Percentiles rank a stretch among this genome's conserved stretches.
These are phyloP conservation scores for Amphiprion percula DNA, from an alignment of 2,113 vertebrate genomes.

Conservation along the genomic window DNA sequence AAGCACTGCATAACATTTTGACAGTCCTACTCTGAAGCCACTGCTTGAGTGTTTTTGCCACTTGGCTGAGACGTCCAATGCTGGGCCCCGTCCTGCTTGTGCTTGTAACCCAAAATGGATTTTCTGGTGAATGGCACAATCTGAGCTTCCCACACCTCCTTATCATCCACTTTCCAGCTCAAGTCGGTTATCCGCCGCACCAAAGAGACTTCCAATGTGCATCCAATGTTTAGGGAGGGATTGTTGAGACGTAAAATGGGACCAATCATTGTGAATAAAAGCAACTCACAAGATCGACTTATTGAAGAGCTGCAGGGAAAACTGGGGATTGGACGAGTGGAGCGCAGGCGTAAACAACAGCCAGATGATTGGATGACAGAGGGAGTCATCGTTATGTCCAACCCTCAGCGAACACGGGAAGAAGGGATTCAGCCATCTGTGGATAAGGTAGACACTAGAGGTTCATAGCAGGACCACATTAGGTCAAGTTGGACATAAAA, in stretches of 20 bases:
- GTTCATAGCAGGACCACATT: not conserved
- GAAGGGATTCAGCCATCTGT: conserved; percentile 86
- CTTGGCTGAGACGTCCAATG: conserved; percentile 30
- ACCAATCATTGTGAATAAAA: conserved; percentile 92
- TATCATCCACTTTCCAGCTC: conserved; percentile 85
- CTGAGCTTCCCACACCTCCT: conserved; percentile 46
- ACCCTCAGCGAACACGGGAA: conserved; percentile 86
- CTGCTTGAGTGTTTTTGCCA: conserved; percentile 35
- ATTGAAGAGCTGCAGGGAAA: conserved; percentile 94
- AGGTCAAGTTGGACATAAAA: conserved; percentile 11
- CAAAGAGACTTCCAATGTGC: conserved; percentile 93
- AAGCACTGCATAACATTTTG: conserved; percentile 29
- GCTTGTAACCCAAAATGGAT: conserved; percentile 35
- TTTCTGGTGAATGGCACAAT: conserved; percentile 34
- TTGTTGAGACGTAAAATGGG: conserved; percentile 91
- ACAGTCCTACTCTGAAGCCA: not conserved
- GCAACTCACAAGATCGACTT: conserved; percentile 91
- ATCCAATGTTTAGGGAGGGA: conserved; percentile 95
- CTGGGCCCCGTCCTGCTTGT: conserved; percentile 34
- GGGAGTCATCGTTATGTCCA: conserved; percentile 91
- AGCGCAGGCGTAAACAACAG: conserved; percentile 78
- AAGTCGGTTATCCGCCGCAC: conserved; percentile 97
- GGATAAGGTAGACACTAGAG: conserved; percentile 86
- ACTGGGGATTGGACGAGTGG: conserved; percentile 89
- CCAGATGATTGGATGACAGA: conserved; percentile 93